Base-by-base conservation (phyloP, 2,888 invertebrate genomes). In the Acanthosepion lycidas region DNA sequence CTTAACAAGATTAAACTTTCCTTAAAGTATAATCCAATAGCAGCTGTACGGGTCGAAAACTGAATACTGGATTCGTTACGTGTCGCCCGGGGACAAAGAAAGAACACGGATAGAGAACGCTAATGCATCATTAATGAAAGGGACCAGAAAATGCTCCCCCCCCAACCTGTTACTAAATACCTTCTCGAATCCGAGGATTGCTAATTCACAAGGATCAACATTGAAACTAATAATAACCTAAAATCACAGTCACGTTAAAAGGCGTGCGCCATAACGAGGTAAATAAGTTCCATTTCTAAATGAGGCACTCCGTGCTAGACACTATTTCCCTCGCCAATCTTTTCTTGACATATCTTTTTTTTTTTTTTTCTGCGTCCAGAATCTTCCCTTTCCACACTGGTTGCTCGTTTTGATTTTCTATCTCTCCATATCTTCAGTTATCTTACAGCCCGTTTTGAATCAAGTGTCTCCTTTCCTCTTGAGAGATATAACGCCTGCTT, bases 31-130 rank as follows among this genome's bases (percentile, higher is more conserved):
- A 78, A 78, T 78, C 78, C 78, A 78, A n/a, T n/a, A n/a, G 78
- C 78, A 78, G 78, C 78, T 28, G n/a, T n/a, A n/a, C 78, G n/a
- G 78, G n/a, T 78, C 78, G 8, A 9, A 78, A n/a, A 78, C 12
- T 78, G n/a, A 78, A 78, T 78, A 78, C 15, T n/a, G 78, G 78
- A 78, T n/a, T 78, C 78, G 78, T 78, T 78, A 78, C n/a, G 78
- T n/a, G 78, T 15, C n/a, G 78, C 78, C 78, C 15, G 78, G n/a
- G n/a, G 78, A 42, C 42, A n/a, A n/a, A n/a, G 28, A 78, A 78
- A 78, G 28, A n/a, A 78, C 28, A n/a, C 8, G 9, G n/a, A n/a
- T 4, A 28, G n/a, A 33, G n/a, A n/a, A 78, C n/a, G 33, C 78
- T 12, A 78, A n/a, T 78, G 78, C n/a, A n/a, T 5, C n/a, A 78